These are phyloP conservation scores for Zalophus californianus DNA, from an alignment of 2,797 vertebrate species.

Conservation along the genomic window DNA sequence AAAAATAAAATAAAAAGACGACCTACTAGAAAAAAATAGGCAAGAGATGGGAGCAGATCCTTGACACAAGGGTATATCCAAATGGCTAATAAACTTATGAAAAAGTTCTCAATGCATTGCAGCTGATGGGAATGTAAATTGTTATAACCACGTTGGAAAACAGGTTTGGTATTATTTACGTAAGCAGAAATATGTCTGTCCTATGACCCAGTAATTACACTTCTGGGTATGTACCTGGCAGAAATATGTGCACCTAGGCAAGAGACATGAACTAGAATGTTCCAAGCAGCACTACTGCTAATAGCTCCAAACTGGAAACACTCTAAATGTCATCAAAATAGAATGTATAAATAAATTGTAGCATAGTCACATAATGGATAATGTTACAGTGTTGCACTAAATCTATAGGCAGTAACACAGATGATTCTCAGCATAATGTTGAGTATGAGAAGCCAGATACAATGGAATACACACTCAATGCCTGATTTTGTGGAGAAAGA, in stretches of 20 bases:
- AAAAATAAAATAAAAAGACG: conserved; percentile 41
- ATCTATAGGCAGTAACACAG: neutral
- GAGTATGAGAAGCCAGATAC: neutral
- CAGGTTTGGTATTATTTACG: neutral
- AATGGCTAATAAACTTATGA: neutral
- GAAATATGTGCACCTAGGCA: neutral
- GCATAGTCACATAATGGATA: neutral
- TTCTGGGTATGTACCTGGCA: neutral
- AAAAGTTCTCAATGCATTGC: neutral
- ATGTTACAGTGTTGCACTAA: neutral
- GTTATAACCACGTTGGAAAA: neutral
- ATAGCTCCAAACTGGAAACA: neutral
- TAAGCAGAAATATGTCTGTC: neutral
- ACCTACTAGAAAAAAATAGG: neutral
- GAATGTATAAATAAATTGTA: neutral
- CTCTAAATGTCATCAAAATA: neutral
- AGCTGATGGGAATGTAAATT: neutral
- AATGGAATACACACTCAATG: neutral
- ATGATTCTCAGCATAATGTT: neutral
- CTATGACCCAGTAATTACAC: neutral
- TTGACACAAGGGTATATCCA: neutral
- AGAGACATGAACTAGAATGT: neutral
- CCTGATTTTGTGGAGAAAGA: neutral
- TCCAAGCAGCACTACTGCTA: neutral
- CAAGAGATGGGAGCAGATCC: neutral